Evolutionary conservation across 2,797 vertebrate genomes (phyloP), one percentile per base, ranked within the genome.

Genomic region (Diplodus sargus): DNA sequence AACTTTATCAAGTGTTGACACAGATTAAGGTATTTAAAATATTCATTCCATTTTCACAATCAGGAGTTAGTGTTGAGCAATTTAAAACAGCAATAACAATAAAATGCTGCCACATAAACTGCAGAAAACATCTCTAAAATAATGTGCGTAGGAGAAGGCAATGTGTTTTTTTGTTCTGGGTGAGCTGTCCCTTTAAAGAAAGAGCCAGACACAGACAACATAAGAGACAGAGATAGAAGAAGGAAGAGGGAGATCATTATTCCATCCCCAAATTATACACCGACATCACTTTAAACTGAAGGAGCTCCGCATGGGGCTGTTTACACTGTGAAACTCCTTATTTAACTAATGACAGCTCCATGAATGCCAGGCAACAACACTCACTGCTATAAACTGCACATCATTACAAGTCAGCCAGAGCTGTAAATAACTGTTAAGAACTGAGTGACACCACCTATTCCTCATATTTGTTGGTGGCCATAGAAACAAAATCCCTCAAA

Each of bases 311-410:
- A 42, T 63, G 75, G 53, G 65, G 79, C 73, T 87, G 86, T 91
- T 93, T 86, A 85, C 86, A 65, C 81, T 54, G 76, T 69, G 39
- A 74, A 88, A 85, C 82, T 84, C 83, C 74, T 84, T 76, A 92
- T 92, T 90, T 87, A 73, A 78, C 80, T 87, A 90, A 93, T 90
- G 81, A 92, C 85, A 88, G 87, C 81, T 81, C 71, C 54, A 28
- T 66, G 67, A 83, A 81, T 30, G 66, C 30, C 61, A 74, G 70
- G 75, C 83, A 75, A 74, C 63, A 82, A 71, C 82, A 87, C 72
- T 64, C 22, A 7, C 74, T 17, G 86, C 71, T 85, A 62, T 72
- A 83, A 87, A 86, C 72, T 79, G 81, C 84, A 81, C 82, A 88
- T 92, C 81, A 91, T 85, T 71, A 65, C 85, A 81, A 67, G 78